A percentile compares a stretch with the other conserved stretches of the same genome.
Conservation (phyloP, 1,140 invertebrate genomes). For the honey bee (Apis mellifera) region DNA sequence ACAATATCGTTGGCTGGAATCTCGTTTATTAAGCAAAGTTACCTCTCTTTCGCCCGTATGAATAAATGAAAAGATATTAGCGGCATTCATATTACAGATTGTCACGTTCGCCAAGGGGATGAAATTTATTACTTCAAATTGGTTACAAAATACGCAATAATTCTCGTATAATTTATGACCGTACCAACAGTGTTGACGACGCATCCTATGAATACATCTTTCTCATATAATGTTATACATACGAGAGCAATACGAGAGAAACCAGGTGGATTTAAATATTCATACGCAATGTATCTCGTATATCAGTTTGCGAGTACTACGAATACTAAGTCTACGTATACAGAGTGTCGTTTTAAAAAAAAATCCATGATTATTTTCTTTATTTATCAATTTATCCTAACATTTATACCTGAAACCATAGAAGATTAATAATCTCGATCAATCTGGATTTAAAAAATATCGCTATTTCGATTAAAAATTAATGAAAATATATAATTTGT, state of each 20-base stretch:
- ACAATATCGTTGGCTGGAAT: background rate
- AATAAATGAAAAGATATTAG: slow-evolving; percentile 55
- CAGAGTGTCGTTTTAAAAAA: slow-evolving; percentile 1
- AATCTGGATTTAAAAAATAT: background rate
- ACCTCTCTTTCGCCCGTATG: slow-evolving; percentile 1
- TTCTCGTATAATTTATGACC: slow-evolving; percentile 56
- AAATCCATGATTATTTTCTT: background rate
- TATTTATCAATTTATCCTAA: background rate
- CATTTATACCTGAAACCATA: background rate
- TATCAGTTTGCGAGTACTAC: slow-evolving; percentile 6
- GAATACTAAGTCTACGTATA: background rate
- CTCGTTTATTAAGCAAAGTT: background rate
- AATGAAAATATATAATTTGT: background rate
- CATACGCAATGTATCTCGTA: slow-evolving; percentile 58
- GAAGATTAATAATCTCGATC: background rate
- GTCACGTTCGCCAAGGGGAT: slow-evolving; percentile 21
- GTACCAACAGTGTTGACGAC: slow-evolving; percentile 38
- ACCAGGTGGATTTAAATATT: slow-evolving; percentile 58
- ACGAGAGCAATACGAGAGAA: slow-evolving; percentile 45
- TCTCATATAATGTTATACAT: slow-evolving; percentile 41
- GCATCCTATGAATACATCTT: slow-evolving; percentile 16
- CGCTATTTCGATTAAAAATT: background rate
- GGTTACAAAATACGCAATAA: slow-evolving; percentile 66
- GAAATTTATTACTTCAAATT: slow-evolving; percentile 66
- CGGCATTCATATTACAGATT: slow-evolving; percentile 44